Percentiles rank a stretch among this genome's conserved stretches.
Evolutionary conservation across 2,113 vertebrate species (phyloP).

Genomic region (Rhadina sibilatrix): DNA sequence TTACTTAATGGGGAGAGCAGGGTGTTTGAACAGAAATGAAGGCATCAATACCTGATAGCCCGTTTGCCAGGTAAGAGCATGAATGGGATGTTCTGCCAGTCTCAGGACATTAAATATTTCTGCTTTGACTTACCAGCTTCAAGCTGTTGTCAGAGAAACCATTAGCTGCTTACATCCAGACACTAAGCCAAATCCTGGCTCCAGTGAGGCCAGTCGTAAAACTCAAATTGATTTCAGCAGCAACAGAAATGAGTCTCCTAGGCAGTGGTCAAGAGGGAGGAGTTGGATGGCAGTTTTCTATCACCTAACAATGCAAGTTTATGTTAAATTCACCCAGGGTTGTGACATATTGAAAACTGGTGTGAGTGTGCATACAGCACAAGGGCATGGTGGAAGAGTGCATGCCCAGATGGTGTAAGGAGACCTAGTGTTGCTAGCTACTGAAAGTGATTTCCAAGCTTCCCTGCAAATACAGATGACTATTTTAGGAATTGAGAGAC

Average conservation of each 20-base stretch:
- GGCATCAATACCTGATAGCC: background rate
- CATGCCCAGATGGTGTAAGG: too few species aligned
- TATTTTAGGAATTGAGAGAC: background rate
- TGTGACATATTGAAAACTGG: background rate
- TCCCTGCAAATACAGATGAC: background rate
- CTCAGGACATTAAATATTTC: background rate
- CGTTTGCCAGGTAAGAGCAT: background rate
- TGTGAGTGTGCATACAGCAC: background rate
- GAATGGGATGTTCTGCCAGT: background rate
- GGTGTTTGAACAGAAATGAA: background rate
- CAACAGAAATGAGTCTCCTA: background rate
- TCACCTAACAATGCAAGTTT: background rate
- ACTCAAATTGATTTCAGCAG: background rate
- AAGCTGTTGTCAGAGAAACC: background rate
- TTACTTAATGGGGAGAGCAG: background rate
- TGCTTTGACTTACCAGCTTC: background rate
- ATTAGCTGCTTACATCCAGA: constrained; percentile 6
- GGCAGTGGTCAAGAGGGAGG: background rate
- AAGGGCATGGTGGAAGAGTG: fast-evolving
- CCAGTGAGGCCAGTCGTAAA: constrained; percentile 9
- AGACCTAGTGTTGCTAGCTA: background rate
- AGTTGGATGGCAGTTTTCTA: background rate
- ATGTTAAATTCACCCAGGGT: background rate
- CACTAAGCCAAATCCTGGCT: constrained; percentile 18
- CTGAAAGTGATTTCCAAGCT: background rate